Conservation (phyloP, 1,140 invertebrate species). For the Sycophila sp. region DNA sequence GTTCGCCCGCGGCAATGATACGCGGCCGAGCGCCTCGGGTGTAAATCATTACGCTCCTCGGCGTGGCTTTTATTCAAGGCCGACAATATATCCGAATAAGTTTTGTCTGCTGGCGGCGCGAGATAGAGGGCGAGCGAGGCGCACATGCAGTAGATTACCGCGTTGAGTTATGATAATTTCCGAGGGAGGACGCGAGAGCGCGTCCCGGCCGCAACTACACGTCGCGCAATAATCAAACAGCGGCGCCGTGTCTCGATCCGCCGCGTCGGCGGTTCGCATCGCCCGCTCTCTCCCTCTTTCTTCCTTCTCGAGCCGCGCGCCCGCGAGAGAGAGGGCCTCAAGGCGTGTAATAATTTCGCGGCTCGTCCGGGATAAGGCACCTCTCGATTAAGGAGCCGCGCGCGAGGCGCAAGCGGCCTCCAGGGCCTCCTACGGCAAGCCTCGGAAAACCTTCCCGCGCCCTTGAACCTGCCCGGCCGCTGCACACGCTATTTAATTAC, state of each 20-base stretch:
- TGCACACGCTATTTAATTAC: conserved; percentile 9
- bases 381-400: conserved; percentile 9
- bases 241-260: conserved; percentile 1
- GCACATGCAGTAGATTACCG: conserved; percentile 14
- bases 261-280: no score
- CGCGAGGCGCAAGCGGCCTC: no score
- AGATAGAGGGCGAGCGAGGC: background rate
- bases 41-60: conserved; percentile 31
- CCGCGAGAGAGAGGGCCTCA: background rate
- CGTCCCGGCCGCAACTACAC: no score
- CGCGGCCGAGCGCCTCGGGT: conserved; percentile 12
- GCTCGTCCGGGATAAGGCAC: background rate
- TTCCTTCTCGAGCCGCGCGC: background rate
- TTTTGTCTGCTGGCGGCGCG: conserved; percentile 10
- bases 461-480: background rate
- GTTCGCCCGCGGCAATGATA: conserved; percentile 24
- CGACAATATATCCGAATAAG: conserved; percentile 30
- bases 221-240: conserved; percentile 36
- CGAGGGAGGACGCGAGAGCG: conserved; percentile 16
- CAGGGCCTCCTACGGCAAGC: background rate
- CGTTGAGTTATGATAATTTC: conserved; percentile 36
- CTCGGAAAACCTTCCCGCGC: conserved; percentile 16
- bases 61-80: conserved; percentile 30
- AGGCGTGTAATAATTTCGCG: conserved; percentile 17
- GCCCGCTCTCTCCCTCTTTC: conserved; percentile 25